A percentile compares a stretch with the other conserved stretches of the same genome.
Evolutionary conservation across 2,113 vertebrate species (phyloP).

Genomic region (Ailuropoda melanoleuca): DNA sequence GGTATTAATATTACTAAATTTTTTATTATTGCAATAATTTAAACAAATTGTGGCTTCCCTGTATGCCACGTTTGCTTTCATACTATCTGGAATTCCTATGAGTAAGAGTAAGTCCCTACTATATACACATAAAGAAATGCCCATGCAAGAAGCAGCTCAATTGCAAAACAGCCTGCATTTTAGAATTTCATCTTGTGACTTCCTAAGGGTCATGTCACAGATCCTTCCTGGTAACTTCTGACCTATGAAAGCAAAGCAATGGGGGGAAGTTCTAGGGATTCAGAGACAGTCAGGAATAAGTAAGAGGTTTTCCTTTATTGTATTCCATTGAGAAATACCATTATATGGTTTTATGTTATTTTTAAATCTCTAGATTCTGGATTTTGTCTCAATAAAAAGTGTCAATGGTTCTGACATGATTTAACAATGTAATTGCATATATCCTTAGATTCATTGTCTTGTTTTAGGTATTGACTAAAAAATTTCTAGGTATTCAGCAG

Average conservation of each 20-base stretch:
- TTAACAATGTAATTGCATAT: neutral
- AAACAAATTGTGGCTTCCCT: neutral
- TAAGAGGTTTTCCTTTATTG: neutral
- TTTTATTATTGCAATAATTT: neutral
- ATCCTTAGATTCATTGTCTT: neutral
- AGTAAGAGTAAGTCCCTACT: neutral
- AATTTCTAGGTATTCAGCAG: neutral
- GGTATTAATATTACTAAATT: neutral
- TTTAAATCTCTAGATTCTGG: neutral
- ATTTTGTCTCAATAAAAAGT: neutral
- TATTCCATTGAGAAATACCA: neutral
- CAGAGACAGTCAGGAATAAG: neutral
- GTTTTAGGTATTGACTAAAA: neutral
- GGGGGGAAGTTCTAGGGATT: neutral
- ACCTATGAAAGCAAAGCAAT: neutral
- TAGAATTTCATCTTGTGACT: neutral
- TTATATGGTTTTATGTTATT: neutral
- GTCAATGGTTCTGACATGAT: neutral
- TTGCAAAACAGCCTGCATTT: neutral
- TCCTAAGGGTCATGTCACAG: neutral
- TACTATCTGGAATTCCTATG: neutral
- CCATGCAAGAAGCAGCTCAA: neutral
- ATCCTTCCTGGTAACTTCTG: neutral
- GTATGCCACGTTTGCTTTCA: neutral
- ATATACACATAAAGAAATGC: neutral